These are phyloP conservation scores for Lycocorax pyrrhopterus DNA, from an alignment of 2,113 vertebrate species.

Conservation along the genomic window DNA sequence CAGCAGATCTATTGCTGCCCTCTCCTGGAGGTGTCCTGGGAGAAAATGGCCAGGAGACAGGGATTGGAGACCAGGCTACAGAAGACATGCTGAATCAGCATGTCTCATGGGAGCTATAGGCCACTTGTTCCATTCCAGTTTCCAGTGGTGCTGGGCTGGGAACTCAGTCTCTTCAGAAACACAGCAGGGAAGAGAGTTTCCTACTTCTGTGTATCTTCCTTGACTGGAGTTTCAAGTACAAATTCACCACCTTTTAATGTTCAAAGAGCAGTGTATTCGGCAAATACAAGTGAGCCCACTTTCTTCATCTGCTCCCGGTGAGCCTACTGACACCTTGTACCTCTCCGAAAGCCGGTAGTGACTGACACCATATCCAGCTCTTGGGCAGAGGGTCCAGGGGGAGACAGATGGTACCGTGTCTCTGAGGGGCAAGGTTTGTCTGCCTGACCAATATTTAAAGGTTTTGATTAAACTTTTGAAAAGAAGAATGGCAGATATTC, in stretches of 20 bases:
- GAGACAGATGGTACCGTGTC: neutral
- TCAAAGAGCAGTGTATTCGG: neutral
- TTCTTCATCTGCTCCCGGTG: neutral
- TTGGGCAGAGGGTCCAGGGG: neutral
- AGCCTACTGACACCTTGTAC: neutral
- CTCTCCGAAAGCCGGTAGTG: neutral
- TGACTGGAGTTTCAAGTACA: neutral
- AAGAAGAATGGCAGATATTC: neutral
- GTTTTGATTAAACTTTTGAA: neutral
- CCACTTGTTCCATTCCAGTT: neutral
- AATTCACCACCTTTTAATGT: neutral
- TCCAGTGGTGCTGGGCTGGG: neutral
- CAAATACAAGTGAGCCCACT: neutral
- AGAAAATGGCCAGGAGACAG: neutral
- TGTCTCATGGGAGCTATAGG: neutral
- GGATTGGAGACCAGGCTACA: neutral
- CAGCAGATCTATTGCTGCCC: slow-evolving; percentile 63
- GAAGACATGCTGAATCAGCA: neutral
- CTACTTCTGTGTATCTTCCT: neutral
- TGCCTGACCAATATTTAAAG: neutral
- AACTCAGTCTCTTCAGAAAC: neutral
- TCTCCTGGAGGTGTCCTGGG: slow-evolving; percentile 56
- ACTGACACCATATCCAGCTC: neutral
- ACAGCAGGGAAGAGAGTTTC: neutral
- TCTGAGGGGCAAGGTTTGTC: neutral